Evolutionary conservation across 2,113 vertebrate species (phyloP).

Genomic region (Aspiorhynchus laticeps): DNA sequence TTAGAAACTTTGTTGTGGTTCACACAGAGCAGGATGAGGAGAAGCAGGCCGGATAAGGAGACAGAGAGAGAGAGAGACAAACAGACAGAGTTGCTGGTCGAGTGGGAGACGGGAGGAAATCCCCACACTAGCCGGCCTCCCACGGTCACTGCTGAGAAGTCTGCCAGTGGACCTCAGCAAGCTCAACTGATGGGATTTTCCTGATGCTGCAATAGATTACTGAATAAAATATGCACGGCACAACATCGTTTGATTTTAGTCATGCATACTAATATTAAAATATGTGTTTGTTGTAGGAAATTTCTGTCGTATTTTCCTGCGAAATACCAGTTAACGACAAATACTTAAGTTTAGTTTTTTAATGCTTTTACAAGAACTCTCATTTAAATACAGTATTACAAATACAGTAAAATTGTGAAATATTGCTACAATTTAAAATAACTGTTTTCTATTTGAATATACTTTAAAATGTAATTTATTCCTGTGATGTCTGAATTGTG

Average conservation of each 20-base stretch:
- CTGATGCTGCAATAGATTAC: constrained; percentile 53
- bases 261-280: not conserved
- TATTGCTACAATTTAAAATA: not conserved
- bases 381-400: too few relatives aligned
- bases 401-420: too few relatives aligned
- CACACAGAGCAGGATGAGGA: not conserved
- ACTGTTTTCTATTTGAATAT: not conserved
- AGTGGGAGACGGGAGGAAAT: constrained; percentile 60
- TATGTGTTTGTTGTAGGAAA: not conserved
- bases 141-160: constrained; percentile 62
- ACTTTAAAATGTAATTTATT: not conserved
- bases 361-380: too few relatives aligned
- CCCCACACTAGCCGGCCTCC: constrained; percentile 60
- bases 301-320: not conserved
- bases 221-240: constrained; percentile 25
- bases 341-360: not conserved
- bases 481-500: not conserved
- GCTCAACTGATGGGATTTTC: constrained; percentile 59
- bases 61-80: not conserved
- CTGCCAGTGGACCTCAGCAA: constrained; percentile 61
- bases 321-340: not conserved
- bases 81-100: constrained; percentile 24
- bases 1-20: not conserved
- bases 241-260: not conserved
- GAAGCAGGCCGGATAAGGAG: constrained; percentile 22